Base-by-base conservation (phyloP, 2,888 invertebrate species). In the Uropetala carovei region DNA sequence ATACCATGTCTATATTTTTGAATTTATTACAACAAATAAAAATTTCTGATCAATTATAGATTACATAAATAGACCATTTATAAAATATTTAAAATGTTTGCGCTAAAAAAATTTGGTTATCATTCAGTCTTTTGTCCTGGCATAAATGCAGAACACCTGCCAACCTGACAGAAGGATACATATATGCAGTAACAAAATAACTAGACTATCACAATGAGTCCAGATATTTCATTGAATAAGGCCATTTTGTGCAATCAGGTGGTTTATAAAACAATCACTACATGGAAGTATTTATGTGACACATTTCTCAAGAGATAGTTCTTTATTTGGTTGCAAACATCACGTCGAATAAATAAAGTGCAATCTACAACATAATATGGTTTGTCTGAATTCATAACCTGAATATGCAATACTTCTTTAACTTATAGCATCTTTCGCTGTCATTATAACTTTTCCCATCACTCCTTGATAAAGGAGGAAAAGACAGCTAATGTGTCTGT, bases 41-140 rank as follows among this genome's bases (percentile, higher is more conserved):
- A 89, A 57, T 83, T 64, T 16, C 43, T 43, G 89, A 89, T 59
- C 57, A 27, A 75, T 22, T 85, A 60, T 43, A 64, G 60, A 64
- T 64, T 64, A 68, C 64, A 89, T 89, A 89, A 89, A 89, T 89
- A 89, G 64, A 89, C 27, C 68, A 68, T 43, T 89, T 89, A 83
- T 57, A 83, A 83, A 83, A 83, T 83, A 83, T 68, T 43, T 64
- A 89, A 89, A 64, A 89, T 64, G 64, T 56, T 89, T 89, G 89
- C 64, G 89, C 89, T 64, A 89, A 89, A 89, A 89, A 89, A 89
- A 89, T 89, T 64, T 89, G 89, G 89, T 68, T 64, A 89, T 89
- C 89, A 89, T 64, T 89, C 89, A 89, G 89, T 89, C 89, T 89
- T 89, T 64, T 89, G 60, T 64, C 60, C 64, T 89, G 89, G 89